Conservation (phyloP, 2,888 invertebrate genomes). For the Acleris cristana region DNA sequence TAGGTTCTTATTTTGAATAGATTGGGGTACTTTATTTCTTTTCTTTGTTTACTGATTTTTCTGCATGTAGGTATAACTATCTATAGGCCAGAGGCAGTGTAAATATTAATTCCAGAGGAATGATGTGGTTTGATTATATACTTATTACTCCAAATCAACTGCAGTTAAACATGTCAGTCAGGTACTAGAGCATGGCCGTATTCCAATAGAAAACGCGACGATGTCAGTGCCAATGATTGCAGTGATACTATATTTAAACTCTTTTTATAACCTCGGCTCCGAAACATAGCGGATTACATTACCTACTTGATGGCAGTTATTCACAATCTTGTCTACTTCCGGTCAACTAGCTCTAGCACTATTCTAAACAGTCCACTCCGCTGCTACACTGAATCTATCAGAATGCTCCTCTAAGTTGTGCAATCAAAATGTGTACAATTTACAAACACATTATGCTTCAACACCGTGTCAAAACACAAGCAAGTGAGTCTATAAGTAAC, state of each 20-base stretch:
- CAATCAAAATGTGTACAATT: conserved; percentile 73
- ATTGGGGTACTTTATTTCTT: conserved; percentile 10
- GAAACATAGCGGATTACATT: conserved; percentile 5
- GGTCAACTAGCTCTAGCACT: conserved; percentile 3
- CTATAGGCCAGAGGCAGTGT: conserved; percentile 27
- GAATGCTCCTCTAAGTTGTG: conserved; percentile 59
- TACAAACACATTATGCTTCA: conserved; percentile 59
- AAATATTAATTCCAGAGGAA: conserved; percentile 6
- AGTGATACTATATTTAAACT: conserved; percentile 30
- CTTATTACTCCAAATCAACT: conserved; percentile 64
- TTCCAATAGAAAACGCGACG: conserved; percentile 28
- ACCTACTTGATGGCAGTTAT: conserved; percentile 3
- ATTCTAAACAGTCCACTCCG: conserved; percentile 5
- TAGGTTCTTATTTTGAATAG: conserved; percentile 12
- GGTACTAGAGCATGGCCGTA: conserved; percentile 26
- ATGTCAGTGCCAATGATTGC: conserved; percentile 32
- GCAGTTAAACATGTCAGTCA: conserved; percentile 52
- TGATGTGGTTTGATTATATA: conserved; percentile 1
- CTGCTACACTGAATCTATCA: conserved; percentile 16
- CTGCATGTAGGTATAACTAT: neutral
- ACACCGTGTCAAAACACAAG: conserved; percentile 53
- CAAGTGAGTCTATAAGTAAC: conserved; percentile 50
- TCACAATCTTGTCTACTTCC: conserved; percentile 1
- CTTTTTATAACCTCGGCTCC: conserved; percentile 24
- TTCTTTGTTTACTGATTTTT: conserved; percentile 2